Base-by-base conservation (phyloP, 1,140 invertebrate species). In the Drosophila parabipectinata region DNA sequence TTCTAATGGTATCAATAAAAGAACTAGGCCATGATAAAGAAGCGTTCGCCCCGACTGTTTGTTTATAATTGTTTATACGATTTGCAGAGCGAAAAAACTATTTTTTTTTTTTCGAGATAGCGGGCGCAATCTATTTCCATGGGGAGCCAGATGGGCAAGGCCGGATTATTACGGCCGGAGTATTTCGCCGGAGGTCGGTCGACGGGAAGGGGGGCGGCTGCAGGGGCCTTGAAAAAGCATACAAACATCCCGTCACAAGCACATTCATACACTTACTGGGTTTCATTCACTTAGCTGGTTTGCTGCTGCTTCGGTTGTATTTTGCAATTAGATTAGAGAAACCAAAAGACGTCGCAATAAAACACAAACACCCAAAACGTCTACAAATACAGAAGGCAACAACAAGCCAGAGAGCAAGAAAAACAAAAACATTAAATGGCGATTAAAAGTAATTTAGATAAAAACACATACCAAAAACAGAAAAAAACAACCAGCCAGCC, bases 361-460 rank as follows among this genome's bases (percentile, higher is more conserved):
- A 84, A 84, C 72, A 76, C 55, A 59, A 72, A 61, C 62, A 47
- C 69, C 69, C 37, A 7, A 61, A 72, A 37, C 28, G 50, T 32
- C 26, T 26, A 44, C 14, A 51, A 12, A 6, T 39, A 57, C 39
- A 56, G 21, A 61, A 4, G 21, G 10, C 18, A 58, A 47, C 12
- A 52, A 39, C 57, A 3, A 37, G 30, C 18, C 32, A 24, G 24
- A 12, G 6, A 34, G 64, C 81, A 85, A 87, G 73, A 75, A 85
- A 85, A 88, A 87, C 82, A 87, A 87, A 88, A 87, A 87, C 83
- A 87, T 87, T 88, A 87, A 87, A 88, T 87, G 82, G 79, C 79
- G 82, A 87, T 87, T 87, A 88, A 87, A 87, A 88, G 82, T 87
- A 87, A 87, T 87, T 87, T 87, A 87, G 82, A 87, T 87, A 87